These are phyloP conservation scores for Menidia menidia DNA, from an alignment of 2,797 vertebrate species.

Conservation along the genomic window DNA sequence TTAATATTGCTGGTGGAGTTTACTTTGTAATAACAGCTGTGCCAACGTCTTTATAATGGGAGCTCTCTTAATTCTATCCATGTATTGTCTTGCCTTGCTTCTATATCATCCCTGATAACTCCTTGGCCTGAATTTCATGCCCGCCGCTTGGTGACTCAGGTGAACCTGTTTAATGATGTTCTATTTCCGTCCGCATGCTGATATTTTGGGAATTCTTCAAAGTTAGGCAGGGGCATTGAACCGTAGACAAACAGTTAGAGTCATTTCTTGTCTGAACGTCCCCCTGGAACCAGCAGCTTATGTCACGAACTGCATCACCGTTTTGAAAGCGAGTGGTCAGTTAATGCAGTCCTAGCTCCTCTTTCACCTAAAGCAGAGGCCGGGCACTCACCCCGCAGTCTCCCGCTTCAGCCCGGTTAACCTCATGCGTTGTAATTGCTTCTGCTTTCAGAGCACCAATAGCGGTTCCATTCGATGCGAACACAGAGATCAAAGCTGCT, in stretches of 20 bases:
- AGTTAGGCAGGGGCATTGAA: conserved; percentile 62
- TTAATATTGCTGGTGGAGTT: conserved; percentile 78
- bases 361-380: conserved; percentile 30
- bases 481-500: conserved; percentile 59
- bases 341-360: conserved; percentile 44
- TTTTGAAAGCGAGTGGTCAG: conserved; percentile 57
- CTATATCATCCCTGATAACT: conserved; percentile 72
- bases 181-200: conserved; percentile 79
- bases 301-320: conserved; percentile 44
- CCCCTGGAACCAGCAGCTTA: conserved; percentile 60
- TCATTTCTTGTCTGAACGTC: conserved; percentile 51
- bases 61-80: conserved; percentile 69
- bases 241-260: conserved; percentile 55
- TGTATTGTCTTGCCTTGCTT: conserved; percentile 79
- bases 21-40: conserved; percentile 78
- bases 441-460: conserved; percentile 44
- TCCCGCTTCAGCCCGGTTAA: conserved; percentile 35
- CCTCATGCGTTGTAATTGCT: conserved; percentile 47
- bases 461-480: conserved; percentile 51
- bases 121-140: conserved; percentile 80
- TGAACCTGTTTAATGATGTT: conserved; percentile 77
- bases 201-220: conserved; percentile 71
- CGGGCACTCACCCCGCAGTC: conserved; percentile 33
- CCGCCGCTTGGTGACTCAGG: conserved; percentile 74
- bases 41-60: conserved; percentile 77